These are phyloP conservation scores for Macquaria ambigua DNA, from an alignment of 2,113 vertebrate genomes.

Conservation along the genomic window DNA sequence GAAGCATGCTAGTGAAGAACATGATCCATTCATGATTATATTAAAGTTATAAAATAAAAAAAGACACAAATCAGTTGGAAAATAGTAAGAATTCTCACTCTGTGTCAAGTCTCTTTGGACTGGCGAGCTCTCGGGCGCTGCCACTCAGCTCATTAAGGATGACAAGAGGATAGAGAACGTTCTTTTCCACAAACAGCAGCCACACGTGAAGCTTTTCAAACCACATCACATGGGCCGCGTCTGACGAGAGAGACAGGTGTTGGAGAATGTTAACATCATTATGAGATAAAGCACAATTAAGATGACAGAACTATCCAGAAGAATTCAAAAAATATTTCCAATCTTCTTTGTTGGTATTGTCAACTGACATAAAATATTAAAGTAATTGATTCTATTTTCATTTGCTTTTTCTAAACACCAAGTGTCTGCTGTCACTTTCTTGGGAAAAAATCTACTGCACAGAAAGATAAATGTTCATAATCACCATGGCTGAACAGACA, in stretches of 20 bases:
- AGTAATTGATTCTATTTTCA: background rate
- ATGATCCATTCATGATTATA: background rate
- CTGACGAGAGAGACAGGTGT: slow-evolving; percentile 74
- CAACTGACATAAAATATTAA: background rate
- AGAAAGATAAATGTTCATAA: background rate
- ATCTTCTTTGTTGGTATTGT: background rate
- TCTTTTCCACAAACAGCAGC: slow-evolving; percentile 97
- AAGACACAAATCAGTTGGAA: background rate
- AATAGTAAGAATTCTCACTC: slow-evolving; percentile 80
- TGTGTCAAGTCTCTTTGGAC: slow-evolving; percentile 93
- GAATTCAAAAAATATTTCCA: background rate
- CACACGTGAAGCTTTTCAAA: slow-evolving; percentile 98
- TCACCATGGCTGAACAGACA: background rate
- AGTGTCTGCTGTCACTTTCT: background rate
- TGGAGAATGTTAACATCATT: background rate
- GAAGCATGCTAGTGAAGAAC: background rate
- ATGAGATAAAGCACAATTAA: background rate
- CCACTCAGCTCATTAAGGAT: slow-evolving; percentile 97
- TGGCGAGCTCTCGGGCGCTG: slow-evolving; percentile 94
- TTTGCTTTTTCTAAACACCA: background rate
- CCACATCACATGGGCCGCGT: slow-evolving; percentile 98
- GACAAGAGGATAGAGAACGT: slow-evolving; percentile 95
- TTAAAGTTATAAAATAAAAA: background rate
- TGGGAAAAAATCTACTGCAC: background rate
- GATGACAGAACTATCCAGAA: background rate